A percentile compares a stretch with the other conserved stretches of the same genome.
Conservation (phyloP, 2,797 vertebrate genomes). For the Schizopygopsis pylzovi region DNA sequence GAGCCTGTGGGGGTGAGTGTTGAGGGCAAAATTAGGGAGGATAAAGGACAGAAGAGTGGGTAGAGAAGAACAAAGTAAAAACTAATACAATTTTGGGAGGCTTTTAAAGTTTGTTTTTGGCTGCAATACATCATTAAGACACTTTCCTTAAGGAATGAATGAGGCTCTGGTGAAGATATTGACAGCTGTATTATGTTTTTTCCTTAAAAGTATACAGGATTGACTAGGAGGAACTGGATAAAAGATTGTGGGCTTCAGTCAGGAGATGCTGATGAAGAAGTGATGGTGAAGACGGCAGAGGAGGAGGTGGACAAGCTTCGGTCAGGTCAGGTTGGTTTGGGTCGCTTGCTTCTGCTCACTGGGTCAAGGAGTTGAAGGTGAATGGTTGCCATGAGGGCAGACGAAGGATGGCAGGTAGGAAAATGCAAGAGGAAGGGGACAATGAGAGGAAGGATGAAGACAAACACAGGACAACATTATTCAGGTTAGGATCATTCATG, state of each 20-base stretch:
- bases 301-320: constrained; percentile 62
- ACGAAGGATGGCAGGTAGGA: constrained; percentile 62
- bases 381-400: constrained; percentile 63
- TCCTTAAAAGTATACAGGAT: background rate
- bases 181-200: constrained; percentile 14
- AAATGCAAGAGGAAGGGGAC: constrained; percentile 33
- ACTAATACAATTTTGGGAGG: constrained; percentile 31
- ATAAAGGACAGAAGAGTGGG: constrained; percentile 65
- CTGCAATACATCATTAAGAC: constrained; percentile 30
- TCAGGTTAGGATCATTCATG: constrained; percentile 74
- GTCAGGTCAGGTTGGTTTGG: constrained; percentile 67
- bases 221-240: constrained; percentile 33
- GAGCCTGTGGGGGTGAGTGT: constrained; percentile 58
- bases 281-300: constrained; percentile 38
- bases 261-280: constrained; percentile 50
- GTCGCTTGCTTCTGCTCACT: constrained; percentile 63
- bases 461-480: constrained; percentile 80
- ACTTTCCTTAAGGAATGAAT: constrained; percentile 51
- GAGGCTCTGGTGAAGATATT: constrained; percentile 23
- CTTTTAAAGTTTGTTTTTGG: constrained; percentile 7
- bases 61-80: constrained; percentile 66
- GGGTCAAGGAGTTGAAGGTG: constrained; percentile 64
- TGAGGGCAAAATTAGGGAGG: constrained; percentile 53
- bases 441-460: constrained; percentile 64
- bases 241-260: constrained; percentile 62